Evolutionary conservation across 2,797 vertebrate genomes (phyloP).

Genomic region (Sylvilagus floridanus): DNA sequence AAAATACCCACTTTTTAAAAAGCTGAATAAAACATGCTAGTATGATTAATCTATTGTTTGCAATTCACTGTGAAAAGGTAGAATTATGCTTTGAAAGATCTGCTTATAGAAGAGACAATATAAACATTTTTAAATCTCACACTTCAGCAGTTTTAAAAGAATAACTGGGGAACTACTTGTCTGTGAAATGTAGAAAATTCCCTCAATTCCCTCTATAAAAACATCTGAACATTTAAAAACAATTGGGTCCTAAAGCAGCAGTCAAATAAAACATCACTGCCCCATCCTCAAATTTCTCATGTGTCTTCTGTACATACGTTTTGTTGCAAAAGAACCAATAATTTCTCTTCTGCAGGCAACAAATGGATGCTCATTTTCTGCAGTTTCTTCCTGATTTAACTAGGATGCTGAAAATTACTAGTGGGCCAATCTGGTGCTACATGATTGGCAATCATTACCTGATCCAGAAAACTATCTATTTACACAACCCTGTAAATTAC

Average conservation of each 20-base stretch:
- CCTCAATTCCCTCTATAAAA: not conserved
- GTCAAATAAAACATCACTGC: not conserved
- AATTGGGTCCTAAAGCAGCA: not conserved
- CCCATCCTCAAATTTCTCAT: not conserved
- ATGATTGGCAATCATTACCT: not conserved
- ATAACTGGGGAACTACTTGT: not conserved
- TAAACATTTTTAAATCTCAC: not conserved
- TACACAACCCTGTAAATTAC: not conserved
- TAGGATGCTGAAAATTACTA: conserved; percentile 34
- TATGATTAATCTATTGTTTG: conserved; percentile 29
- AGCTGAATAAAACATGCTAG: conserved; percentile 25
- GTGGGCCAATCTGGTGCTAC: not conserved
- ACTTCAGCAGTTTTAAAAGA: not conserved
- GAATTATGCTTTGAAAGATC: conserved; percentile 34
- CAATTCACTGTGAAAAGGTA: conserved; percentile 32
- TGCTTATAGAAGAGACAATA: not conserved
- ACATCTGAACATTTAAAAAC: conserved; percentile 43
- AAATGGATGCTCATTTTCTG: conserved; percentile 9
- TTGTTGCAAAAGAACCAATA: not conserved
- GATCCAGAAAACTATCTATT: not conserved
- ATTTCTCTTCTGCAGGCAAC: not conserved
- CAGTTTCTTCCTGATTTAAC: conserved; percentile 37
- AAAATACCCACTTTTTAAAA: conserved; percentile 42
- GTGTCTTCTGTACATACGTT: not conserved
- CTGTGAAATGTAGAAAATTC: conserved; percentile 21